These are phyloP conservation scores for Hylaeus anthracinus DNA, from an alignment of 1,140 invertebrate genomes.

Conservation along the genomic window DNA sequence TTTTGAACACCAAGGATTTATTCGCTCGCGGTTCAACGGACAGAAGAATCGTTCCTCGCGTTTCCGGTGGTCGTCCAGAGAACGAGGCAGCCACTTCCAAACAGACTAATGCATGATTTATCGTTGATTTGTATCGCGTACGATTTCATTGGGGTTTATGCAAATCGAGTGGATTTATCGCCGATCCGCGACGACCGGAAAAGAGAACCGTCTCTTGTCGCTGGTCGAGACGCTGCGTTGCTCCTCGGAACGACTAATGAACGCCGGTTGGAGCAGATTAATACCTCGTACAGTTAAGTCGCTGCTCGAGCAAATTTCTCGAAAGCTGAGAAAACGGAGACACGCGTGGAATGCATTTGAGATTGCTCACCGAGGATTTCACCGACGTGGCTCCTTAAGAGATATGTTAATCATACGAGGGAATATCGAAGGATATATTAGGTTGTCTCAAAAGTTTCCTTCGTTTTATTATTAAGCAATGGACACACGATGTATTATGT, in stretches of 20 bases:
- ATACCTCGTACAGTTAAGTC: neutral
- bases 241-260: neutral
- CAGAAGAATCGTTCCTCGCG: slow-evolving; percentile 18
- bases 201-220: neutral
- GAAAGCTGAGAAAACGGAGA: slow-evolving; percentile 13
- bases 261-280: neutral
- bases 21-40: neutral
- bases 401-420: neutral
- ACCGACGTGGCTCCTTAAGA: neutral
- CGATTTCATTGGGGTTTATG: slow-evolving; percentile 32
- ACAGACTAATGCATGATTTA: slow-evolving; percentile 32
- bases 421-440: neutral
- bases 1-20: neutral
- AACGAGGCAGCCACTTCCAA: neutral
- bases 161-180: slow-evolving; percentile 30
- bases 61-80: neutral
- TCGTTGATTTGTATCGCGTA: slow-evolving; percentile 28
- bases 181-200: neutral
- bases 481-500: too few relatives aligned
- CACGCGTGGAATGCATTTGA: neutral
- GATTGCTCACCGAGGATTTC: slow-evolving; percentile 3
- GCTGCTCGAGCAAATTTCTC: neutral
- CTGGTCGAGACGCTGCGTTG: neutral
- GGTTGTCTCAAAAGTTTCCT: too few relatives aligned
- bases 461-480: too few relatives aligned